phyloP scores from a whole-genome alignment of 64 coral and sea anemone species.

The Hydrozoanthus tunicans region DNA sequence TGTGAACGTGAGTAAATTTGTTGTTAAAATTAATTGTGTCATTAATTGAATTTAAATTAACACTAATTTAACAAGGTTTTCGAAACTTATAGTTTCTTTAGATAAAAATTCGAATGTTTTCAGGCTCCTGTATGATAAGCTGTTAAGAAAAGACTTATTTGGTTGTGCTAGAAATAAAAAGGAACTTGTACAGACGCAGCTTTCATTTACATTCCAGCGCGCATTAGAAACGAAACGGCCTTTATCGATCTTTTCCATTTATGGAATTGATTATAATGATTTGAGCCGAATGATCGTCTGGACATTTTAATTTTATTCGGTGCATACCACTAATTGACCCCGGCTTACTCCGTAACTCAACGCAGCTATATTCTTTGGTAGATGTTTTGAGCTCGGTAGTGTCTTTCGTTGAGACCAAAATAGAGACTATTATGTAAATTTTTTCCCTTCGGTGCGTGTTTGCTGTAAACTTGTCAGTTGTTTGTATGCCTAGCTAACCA shows the following conservation, averaged over 20 bases:
- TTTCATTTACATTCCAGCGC: constrained; percentile 15
- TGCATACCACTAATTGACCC: constrained; percentile 7
- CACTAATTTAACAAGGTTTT: not conserved
- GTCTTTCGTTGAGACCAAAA: constrained; percentile 8
- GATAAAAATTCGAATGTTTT: not conserved
- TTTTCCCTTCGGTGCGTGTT: not conserved
- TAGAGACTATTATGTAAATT: constrained; percentile 22
- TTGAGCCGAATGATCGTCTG: no score
- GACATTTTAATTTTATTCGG: not conserved
- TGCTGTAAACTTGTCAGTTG: not conserved
- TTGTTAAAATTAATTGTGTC: constrained; percentile 1
- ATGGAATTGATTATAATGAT: not conserved
- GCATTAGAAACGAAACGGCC: not conserved
- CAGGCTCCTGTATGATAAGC: not conserved
- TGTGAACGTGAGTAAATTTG: constrained; percentile 49
- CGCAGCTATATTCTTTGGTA: not conserved
- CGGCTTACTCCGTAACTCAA: not conserved
- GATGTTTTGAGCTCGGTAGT: not conserved
- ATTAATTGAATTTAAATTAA: not conserved
- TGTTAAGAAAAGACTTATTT: not conserved
- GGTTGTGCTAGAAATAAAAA: not conserved
- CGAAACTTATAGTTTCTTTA: not conserved
- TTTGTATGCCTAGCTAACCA: not conserved
- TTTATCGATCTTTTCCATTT: constrained; percentile 31
- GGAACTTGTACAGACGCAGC: not conserved